Evolutionary conservation across 2,797 vertebrate genomes (phyloP).

Genomic region (Enoplosus armatus): DNA sequence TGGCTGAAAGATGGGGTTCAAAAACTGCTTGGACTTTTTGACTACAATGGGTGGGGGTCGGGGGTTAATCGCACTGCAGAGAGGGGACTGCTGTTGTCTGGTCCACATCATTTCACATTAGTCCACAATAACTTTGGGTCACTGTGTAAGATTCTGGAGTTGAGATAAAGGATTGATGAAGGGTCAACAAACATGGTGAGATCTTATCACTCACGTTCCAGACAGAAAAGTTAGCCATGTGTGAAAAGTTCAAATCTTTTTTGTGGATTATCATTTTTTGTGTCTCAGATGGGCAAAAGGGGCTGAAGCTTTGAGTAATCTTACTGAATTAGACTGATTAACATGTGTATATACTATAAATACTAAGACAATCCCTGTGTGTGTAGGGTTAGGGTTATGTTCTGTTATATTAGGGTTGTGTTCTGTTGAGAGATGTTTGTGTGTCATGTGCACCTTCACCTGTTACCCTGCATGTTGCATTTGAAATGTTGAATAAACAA

Average conservation of each 20-base stretch:
- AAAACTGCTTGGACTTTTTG: constrained; percentile 10
- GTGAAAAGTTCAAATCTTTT: constrained; percentile 1
- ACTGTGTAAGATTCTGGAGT: constrained; percentile 13
- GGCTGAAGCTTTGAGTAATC: background rate
- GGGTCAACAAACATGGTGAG: background rate
- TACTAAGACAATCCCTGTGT: constrained; percentile 49
- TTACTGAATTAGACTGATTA: background rate
- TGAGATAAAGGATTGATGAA: constrained; percentile 17
- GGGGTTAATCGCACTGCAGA: constrained; percentile 15
- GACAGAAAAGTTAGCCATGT: background rate
- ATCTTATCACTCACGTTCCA: background rate
- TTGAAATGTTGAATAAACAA: constrained; percentile 22
- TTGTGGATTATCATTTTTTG: background rate
- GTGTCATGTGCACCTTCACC: constrained; percentile 30
- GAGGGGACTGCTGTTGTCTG: constrained; percentile 44
- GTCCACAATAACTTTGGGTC: constrained; percentile 34
- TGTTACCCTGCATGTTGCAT: constrained; percentile 18
- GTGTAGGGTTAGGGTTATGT: too few species aligned
- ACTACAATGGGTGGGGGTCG: background rate
- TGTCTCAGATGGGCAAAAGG: constrained; percentile 1
- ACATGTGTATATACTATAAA: constrained; percentile 50
- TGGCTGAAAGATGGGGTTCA: constrained; percentile 33
- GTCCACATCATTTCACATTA: constrained; percentile 52
- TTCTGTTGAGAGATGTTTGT: constrained; percentile 11
- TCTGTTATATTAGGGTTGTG: too few species aligned